Evolutionary conservation across 2,113 vertebrate species (phyloP).

Genomic region (Mesocricetus auratus): DNA sequence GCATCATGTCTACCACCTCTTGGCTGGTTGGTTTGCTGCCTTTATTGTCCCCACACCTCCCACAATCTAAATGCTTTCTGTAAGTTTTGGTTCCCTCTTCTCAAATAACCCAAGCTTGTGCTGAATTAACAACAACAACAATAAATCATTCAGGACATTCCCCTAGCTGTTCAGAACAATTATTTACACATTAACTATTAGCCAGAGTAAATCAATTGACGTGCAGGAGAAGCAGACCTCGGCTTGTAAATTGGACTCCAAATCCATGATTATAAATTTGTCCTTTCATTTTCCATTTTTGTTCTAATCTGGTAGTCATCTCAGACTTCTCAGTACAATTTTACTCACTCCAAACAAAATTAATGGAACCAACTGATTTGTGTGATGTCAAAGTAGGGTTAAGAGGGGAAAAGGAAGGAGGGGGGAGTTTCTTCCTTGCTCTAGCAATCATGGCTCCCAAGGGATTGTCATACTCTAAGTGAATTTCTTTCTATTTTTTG

Average conservation of each 20-base stretch:
- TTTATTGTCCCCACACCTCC: background rate
- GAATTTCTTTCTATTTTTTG: background rate
- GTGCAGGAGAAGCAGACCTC: background rate
- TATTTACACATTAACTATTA: background rate
- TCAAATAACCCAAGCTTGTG: background rate
- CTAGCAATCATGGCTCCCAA: background rate
- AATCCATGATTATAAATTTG: background rate
- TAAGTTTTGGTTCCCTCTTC: background rate
- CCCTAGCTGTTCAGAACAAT: background rate
- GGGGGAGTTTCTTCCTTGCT: background rate
- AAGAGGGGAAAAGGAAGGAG: background rate
- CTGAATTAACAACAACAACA: background rate
- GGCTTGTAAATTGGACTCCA: background rate
- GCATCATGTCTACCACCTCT: background rate
- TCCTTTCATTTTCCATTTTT: background rate
- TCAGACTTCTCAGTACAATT: background rate
- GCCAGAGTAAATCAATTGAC: background rate
- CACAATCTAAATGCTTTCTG: background rate
- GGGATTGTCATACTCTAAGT: background rate
- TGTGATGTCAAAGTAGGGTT: background rate
- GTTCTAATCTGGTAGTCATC: slow-evolving; percentile 9
- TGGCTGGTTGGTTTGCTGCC: background rate
- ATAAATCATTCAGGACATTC: background rate
- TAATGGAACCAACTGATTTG: background rate
- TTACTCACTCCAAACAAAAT: background rate